These are phyloP conservation scores for Hydrozoanthus gracilis DNA, from an alignment of 92 coral and sea anemone genomes.

Conservation along the genomic window DNA sequence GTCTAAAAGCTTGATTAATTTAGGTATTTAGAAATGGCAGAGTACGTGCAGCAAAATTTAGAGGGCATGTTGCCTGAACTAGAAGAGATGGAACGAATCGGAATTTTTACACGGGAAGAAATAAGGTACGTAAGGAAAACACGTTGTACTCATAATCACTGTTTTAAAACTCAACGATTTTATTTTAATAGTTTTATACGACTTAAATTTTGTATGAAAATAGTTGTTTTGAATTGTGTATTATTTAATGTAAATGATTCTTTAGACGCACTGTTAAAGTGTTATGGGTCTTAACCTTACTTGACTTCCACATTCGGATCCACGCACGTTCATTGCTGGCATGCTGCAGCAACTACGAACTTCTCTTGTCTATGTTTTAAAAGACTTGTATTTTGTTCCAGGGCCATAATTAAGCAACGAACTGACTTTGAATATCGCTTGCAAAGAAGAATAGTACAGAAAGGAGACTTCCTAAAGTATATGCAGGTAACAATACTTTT, in stretches of 20 bases:
- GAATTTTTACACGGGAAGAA: conserved; percentile 81
- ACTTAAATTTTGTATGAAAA: too few species aligned
- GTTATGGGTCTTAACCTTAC: too few species aligned
- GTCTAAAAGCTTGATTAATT: neutral
- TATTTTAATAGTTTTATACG: too few species aligned
- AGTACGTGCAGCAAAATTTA: conserved; percentile 91
- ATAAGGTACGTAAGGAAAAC: conserved; percentile 62
- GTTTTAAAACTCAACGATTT: too few species aligned
- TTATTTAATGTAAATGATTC: too few species aligned
- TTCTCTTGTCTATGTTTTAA: too few species aligned
- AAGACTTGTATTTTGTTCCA: neutral
- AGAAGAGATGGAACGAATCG: conserved; percentile 89
- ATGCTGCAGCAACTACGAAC: too few species aligned
- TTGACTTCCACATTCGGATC: too few species aligned
- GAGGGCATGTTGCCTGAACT: conserved; percentile 97
- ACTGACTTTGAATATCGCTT: conserved; percentile 92
- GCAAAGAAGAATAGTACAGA: conserved; percentile 84
- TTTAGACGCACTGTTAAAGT: too few species aligned
- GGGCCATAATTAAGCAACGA: conserved; percentile 87
- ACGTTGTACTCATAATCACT: too few species aligned
- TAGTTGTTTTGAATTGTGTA: too few species aligned
- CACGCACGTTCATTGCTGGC: too few species aligned
- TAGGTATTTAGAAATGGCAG: conserved; percentile 75
- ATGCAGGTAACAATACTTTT: conserved; percentile 73
- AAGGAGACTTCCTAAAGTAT: conserved; percentile 88